These are phyloP conservation scores for Sebastes wilsoni DNA, from an alignment of 2,797 vertebrate species.

Conservation along the genomic window DNA sequence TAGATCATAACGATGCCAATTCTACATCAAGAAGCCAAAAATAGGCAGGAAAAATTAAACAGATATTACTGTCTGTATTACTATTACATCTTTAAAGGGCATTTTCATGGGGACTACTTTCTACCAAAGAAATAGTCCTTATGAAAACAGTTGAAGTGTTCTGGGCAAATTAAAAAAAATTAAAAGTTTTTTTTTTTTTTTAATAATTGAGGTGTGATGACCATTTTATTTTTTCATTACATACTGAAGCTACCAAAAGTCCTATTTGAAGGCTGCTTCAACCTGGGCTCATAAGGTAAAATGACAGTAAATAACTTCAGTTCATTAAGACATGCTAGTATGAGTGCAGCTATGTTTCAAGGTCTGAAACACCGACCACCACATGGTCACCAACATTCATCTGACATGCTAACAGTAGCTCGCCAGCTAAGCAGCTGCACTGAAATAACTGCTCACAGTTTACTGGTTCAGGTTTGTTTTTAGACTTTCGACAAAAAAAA, in stretches of 20 bases:
- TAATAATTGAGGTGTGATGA: background rate
- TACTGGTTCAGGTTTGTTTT: constrained; percentile 37
- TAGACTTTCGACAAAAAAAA: background rate
- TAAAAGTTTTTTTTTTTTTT: background rate
- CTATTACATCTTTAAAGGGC: background rate
- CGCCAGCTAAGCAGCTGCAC: background rate
- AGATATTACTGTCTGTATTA: background rate
- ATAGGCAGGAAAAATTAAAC: background rate
- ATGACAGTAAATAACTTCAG: constrained; percentile 3
- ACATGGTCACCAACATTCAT: background rate
- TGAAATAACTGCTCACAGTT: background rate
- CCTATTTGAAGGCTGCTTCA: background rate
- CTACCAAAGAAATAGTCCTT: background rate
- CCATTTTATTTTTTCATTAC: background rate
- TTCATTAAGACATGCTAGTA: constrained; percentile 72
- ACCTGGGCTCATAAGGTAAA: background rate
- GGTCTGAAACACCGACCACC: background rate
- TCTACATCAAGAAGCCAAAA: background rate
- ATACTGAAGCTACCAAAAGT: background rate
- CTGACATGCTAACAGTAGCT: background rate
- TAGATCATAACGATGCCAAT: background rate
- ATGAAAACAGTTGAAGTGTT: background rate
- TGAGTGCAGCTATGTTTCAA: constrained; percentile 41
- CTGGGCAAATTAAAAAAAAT: background rate
- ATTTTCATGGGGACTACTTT: background rate